Percentiles rank a stretch among this genome's conserved stretches.
Conservation (phyloP, 2,888 invertebrate genomes). For the Chymomyza caudatula region DNA sequence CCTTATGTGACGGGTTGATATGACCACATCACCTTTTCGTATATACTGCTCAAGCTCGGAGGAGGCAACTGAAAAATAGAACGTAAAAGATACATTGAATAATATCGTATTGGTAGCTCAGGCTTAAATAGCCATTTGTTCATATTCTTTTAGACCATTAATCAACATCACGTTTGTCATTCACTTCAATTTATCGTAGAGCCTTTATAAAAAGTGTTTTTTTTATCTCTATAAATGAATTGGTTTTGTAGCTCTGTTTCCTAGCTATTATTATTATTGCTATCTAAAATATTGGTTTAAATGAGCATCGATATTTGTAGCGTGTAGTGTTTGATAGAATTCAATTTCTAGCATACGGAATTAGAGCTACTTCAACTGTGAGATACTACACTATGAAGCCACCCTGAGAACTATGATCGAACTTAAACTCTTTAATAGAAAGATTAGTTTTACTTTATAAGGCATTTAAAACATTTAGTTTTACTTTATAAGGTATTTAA, state of each 20-base stretch:
- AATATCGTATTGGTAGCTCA: background rate
- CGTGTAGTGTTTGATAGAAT: too few relatives aligned
- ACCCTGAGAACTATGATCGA: too few relatives aligned
- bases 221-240: background rate
- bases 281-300: background rate
- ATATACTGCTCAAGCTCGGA: slow-evolving; percentile 77
- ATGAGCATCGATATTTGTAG: background rate
- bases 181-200: background rate
- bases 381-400: too few relatives aligned
- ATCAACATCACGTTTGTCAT: background rate
- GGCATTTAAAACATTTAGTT: too few relatives aligned
- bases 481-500: too few relatives aligned
- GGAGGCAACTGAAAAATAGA: slow-evolving; percentile 73
- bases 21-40: slow-evolving; percentile 78
- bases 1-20: slow-evolving; percentile 78
- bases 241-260: background rate
- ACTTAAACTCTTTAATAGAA: too few relatives aligned
- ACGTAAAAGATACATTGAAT: background rate
- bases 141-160: background rate
- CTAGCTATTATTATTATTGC: background rate
- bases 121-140: background rate
- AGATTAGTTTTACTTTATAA: too few relatives aligned
- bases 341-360: too few relatives aligned
- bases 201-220: background rate
- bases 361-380: too few relatives aligned